Evolutionary conservation across 2,797 vertebrate genomes (phyloP), one percentile per base, ranked within the genome.

Genomic region (Antennarius maculatus): DNA sequence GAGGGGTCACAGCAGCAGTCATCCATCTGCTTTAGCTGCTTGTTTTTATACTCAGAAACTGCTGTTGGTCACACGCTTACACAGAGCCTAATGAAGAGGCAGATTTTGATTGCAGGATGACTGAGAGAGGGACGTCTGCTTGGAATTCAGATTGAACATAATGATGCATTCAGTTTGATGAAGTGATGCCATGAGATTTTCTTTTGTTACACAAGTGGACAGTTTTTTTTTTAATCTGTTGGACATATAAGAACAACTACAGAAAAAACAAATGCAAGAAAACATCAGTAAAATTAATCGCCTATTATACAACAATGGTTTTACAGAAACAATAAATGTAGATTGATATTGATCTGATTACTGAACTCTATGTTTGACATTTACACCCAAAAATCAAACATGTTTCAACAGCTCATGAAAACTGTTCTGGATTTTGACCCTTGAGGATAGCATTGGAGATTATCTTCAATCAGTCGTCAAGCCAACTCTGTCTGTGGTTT

Each of bases 21-120:
- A 74, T 76, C 54, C 56, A 67, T 69, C 54, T 60, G 37, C 69
- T 81, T 74, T 63, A 69, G 53, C 60, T 67, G 51, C 4, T 43
- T 0, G 9, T 27, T 69, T 83, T 74, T 69, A 68, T 69, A 79
- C 66, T 76, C 47, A 81, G 74, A 76, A 78, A 50, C 50, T 63
- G 71, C 64, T 5, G 1, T 12, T 34, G 58, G 54, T 46, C 64
- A 66, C 14, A 29, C 39, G 47, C 50, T 47, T 18, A 61, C 63
- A 52, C 37, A 46, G 13, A 61, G 59, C 18, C 66, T 77, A 80
- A 86, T 85, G 76, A 80, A 49, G 63, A 73, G 68, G 41, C 59
- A 71, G 37, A 69, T 78, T 71, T 68, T 86, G 79, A 87, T 82
- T 83, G 77, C 61, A 64, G 56, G 16, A 54, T 16, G 8, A 57